phyloP scores from a whole-genome alignment of 2,113 vertebrate genomes.

The Sciurus niger region DNA sequence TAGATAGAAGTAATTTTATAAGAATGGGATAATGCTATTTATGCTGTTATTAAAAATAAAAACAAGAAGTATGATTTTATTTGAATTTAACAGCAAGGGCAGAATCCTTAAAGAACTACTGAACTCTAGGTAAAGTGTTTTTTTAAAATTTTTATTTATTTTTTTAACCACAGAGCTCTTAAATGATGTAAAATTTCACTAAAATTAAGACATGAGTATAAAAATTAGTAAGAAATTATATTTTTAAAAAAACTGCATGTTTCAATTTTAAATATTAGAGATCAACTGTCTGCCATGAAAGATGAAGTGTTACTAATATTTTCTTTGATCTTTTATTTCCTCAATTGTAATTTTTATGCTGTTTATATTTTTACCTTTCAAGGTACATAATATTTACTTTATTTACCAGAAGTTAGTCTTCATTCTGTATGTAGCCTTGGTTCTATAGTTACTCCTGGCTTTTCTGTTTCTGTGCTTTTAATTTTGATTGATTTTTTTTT shows the following conservation, averaged over 20 bases:
- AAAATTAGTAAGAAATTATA: background rate
- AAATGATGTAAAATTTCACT: constrained; percentile 12
- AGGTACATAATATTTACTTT: background rate
- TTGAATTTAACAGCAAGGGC: background rate
- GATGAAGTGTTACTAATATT: background rate
- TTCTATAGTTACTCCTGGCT: background rate
- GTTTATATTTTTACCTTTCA: constrained; percentile 5
- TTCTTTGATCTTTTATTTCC: background rate
- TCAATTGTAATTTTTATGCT: background rate
- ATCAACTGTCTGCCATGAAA: background rate
- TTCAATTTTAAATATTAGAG: constrained; percentile 26
- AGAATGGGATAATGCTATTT: background rate
- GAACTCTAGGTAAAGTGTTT: background rate
- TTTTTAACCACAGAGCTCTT: background rate
- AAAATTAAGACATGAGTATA: constrained; percentile 1
- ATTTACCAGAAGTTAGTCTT: background rate
- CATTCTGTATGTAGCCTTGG: background rate
- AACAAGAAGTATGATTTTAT: background rate
- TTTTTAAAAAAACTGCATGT: background rate
- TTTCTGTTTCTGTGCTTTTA: constrained; percentile 3
- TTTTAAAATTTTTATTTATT: background rate
- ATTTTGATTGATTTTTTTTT: background rate
- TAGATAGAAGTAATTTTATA: background rate
- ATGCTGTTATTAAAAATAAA: background rate
- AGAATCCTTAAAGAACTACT: background rate